phyloP scores from a whole-genome alignment of 2,888 invertebrate species.

The Pediacus dermestoides region DNA sequence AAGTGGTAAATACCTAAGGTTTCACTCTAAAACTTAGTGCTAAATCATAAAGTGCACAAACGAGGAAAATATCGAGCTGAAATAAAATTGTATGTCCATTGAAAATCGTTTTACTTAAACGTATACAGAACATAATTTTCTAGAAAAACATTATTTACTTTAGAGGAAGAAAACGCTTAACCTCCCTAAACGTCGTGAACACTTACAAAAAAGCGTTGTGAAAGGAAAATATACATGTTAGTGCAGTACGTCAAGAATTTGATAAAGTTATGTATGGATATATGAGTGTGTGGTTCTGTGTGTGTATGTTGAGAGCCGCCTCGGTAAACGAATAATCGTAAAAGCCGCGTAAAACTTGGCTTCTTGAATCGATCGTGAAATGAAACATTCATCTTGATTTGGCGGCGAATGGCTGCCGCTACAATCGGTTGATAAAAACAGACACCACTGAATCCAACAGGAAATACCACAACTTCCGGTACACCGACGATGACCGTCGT shows the following conservation, averaged over 20 bases:
- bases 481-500: slow-evolving; percentile 37
- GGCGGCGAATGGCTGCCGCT: slow-evolving; percentile 28
- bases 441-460: slow-evolving; percentile 33
- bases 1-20: too few relatives aligned
- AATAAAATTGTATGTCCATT: too few relatives aligned
- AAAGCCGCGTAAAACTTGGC: slow-evolving; percentile 6
- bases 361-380: slow-evolving; percentile 17
- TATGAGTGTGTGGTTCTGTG: too few relatives aligned
- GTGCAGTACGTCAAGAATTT: slow-evolving; percentile 14
- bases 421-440: slow-evolving; percentile 39
- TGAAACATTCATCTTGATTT: slow-evolving; percentile 41
- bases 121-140: too few relatives aligned
- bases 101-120: too few relatives aligned
- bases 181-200: slow-evolving; percentile 7
- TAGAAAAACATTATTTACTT: too few relatives aligned
- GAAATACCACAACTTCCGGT: slow-evolving; percentile 39
- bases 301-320: slow-evolving; percentile 10
- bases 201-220: slow-evolving; percentile 10
- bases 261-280: slow-evolving; percentile 14
- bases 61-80: too few relatives aligned
- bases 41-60: too few relatives aligned
- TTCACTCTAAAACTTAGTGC: too few relatives aligned
- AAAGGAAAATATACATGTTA: slow-evolving; percentile 11
- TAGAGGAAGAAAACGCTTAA: slow-evolving; percentile 6
- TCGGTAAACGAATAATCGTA: slow-evolving; percentile 13